A percentile compares a stretch with the other conserved stretches of the same genome.
phyloP scores from a whole-genome alignment of 2,888 invertebrate species.

The Drosophila siamana region DNA sequence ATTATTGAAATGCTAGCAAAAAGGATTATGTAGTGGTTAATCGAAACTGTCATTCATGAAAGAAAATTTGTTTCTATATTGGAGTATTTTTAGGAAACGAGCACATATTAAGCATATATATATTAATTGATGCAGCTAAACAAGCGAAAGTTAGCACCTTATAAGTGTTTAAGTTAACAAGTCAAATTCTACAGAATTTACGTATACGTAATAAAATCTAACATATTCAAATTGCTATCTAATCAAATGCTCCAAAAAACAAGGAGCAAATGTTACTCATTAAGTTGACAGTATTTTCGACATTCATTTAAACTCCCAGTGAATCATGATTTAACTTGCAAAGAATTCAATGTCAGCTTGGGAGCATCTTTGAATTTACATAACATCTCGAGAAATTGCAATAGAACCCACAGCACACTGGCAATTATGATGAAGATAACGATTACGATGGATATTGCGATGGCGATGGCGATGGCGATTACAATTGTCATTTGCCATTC shows the following conservation, averaged over 20 bases:
- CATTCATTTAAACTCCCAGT: background rate
- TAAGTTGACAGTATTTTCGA: background rate
- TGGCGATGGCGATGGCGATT: background rate
- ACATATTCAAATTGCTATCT: background rate
- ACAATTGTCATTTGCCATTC: constrained; percentile 24
- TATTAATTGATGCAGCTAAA: no score
- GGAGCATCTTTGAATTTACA: constrained; percentile 25
- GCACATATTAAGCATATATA: no score
- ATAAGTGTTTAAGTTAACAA: no score
- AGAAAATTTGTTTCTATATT: no score
- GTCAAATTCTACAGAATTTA: background rate
- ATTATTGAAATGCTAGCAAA: no score
- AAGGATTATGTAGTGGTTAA: no score
- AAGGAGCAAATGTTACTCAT: constrained; percentile 1
- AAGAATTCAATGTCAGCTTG: constrained; percentile 30
- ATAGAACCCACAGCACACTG: constrained; percentile 10
- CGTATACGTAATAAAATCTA: background rate
- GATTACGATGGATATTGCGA: background rate
- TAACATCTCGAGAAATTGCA: constrained; percentile 23
- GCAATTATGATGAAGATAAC: constrained; percentile 8
- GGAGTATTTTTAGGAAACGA: no score
- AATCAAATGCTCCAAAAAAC: background rate
- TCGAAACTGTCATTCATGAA: no score
- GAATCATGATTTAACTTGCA: constrained; percentile 14
- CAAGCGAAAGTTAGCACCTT: no score